Evolutionary conservation across 2,797 vertebrate genomes (phyloP).

Genomic region (Odontamblyopus rebecca): DNA sequence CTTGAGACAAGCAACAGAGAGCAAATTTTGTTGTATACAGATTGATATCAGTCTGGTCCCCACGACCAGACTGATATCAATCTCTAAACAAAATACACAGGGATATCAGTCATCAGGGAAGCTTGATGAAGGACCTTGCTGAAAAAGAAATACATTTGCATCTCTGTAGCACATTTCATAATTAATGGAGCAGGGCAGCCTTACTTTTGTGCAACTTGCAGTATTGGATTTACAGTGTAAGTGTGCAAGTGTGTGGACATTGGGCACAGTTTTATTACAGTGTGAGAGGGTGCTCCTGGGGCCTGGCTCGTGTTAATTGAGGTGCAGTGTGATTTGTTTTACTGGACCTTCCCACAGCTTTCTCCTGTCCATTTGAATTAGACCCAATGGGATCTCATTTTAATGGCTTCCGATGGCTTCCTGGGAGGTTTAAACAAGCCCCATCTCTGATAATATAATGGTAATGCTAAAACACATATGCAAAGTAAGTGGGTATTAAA

Average conservation of each 20-base stretch:
- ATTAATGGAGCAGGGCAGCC: neutral
- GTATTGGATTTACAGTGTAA: constrained; percentile 28
- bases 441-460: constrained; percentile 47
- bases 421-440: constrained; percentile 55
- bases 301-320: constrained; percentile 66
- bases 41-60: too few relatives aligned
- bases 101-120: too few relatives aligned
- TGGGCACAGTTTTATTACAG: constrained; percentile 45
- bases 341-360: constrained; percentile 53
- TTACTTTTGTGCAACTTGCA: constrained; percentile 16
- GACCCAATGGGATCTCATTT: constrained; percentile 57
- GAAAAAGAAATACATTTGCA: constrained; percentile 11
- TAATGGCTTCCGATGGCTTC: constrained; percentile 56
- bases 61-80: too few relatives aligned
- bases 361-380: constrained; percentile 60
- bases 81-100: too few relatives aligned
- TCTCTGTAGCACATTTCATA: neutral
- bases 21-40: too few relatives aligned
- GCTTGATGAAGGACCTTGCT: neutral
- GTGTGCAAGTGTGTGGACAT: constrained; percentile 32
- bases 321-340: constrained; percentile 74
- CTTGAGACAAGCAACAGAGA: too few relatives aligned
- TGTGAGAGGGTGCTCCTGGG: constrained; percentile 53
- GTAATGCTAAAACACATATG: constrained; percentile 40
- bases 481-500: constrained; percentile 46